phyloP scores from a whole-genome alignment of 2,113 vertebrate species.

The Drymodes brunneopygia region DNA sequence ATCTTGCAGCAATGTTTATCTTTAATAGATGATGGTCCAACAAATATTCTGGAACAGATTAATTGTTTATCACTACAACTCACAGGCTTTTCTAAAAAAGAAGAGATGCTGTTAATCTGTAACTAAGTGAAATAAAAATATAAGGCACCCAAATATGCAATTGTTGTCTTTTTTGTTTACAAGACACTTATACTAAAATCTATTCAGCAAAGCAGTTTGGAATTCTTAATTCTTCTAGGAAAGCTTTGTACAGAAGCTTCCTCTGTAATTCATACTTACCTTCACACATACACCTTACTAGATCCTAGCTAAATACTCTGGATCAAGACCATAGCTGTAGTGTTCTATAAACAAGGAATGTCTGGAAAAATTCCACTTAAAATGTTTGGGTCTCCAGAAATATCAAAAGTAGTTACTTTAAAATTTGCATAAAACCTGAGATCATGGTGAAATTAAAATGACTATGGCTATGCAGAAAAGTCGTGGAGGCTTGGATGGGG shows the following conservation, averaged over 20 bases:
- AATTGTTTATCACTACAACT: background rate
- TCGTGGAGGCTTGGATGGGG: background rate
- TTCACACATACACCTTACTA: background rate
- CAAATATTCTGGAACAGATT: background rate
- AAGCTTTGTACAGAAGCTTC: background rate
- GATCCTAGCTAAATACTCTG: background rate
- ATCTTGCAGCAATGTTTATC: background rate
- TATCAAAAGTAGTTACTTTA: background rate
- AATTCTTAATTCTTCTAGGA: background rate
- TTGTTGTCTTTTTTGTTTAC: background rate
- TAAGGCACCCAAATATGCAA: background rate
- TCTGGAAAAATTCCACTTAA: background rate
- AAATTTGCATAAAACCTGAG: background rate
- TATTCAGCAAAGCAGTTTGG: background rate
- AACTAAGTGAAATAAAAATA: background rate
- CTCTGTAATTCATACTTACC: slow-evolving; percentile 1
- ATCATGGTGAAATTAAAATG: background rate
- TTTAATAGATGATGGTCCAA: background rate
- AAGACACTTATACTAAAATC: background rate
- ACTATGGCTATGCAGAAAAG: background rate
- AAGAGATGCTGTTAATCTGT: background rate
- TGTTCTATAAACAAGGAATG: background rate
- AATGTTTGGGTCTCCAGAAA: background rate
- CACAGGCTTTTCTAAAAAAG: background rate
- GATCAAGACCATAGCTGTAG: background rate